Base-by-base conservation (phyloP, 2,797 vertebrate genomes). In the Muscicapa comitata region DNA sequence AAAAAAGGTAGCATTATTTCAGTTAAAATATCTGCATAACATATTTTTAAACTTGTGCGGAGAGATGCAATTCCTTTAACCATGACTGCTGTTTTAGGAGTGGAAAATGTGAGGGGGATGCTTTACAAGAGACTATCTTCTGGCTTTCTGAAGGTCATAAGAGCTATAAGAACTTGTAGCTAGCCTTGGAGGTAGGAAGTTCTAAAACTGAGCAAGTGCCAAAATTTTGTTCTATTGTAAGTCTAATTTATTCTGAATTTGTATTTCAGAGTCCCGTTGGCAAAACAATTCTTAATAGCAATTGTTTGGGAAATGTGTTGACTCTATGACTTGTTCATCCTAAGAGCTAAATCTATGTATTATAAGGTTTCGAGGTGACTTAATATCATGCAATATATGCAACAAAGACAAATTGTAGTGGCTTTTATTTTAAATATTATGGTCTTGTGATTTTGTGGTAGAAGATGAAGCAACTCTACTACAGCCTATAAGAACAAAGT, bases 221-320 rank as follows among this genome's bases (percentile, higher is more conserved):
- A 0, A 38, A 23, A 12, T 74, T 63, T 63, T 31, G 6, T 14
- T 54, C 21, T 43, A 7, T 20, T 0, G 0, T 59, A 65, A 74
- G 16, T 63, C 20, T 48, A 38, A 48, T 82, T 62, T 62, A 55
- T 17, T 80, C 3, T 67, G 15, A 53, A n/a, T 58, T 26, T 74
- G 3, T 63, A 11, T 65, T 90, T 58, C 35, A 50, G 18, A 74
- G 17, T 58, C 23, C 12, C 12, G 4, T 7, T 87, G 25, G 29
- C 17, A 70, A 83, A 83, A 23, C 10, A 4, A 15, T 65, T 78
- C 18, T 48, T 59, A 83, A 40, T 6, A 74, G 6, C 18, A 87
- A 5, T 78, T 87, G 45, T 79, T 65, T 23, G 5, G 14, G 29
- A 83, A 78, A 59, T 43, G 13, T 13, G 2, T 50, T 50, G 29